phyloP scores from a whole-genome alignment of 1,140 invertebrate genomes.

The Potamilus streckersoni region DNA sequence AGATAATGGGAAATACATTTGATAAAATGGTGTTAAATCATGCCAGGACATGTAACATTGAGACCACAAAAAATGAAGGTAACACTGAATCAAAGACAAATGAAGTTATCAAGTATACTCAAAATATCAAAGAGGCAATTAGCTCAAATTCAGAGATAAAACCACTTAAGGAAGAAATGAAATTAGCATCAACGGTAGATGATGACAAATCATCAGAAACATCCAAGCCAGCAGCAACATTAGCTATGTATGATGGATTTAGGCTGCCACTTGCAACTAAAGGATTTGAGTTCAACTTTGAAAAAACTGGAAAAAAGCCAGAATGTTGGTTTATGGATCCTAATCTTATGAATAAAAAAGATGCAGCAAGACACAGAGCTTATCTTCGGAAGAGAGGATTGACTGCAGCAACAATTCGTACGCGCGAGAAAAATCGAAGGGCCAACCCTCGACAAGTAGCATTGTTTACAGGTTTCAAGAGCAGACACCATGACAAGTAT shows the following conservation, averaged over 20 bases:
- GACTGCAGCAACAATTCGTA: no score
- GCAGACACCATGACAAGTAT: no score
- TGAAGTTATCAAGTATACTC: not conserved
- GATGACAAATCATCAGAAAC: not conserved
- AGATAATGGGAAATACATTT: not conserved
- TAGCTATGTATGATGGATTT: conserved; percentile 40
- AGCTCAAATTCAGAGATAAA: not conserved
- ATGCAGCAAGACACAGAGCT: conserved; percentile 32
- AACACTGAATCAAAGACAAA: not conserved
- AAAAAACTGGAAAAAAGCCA: conserved; percentile 49
- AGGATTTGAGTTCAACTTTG: conserved; percentile 50
- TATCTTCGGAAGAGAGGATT: conserved; percentile 29
- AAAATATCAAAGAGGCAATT: not conserved
- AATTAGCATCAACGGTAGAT: not conserved
- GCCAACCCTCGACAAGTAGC: no score
- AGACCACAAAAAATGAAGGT: not conserved
- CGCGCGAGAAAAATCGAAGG: no score
- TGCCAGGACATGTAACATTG: not conserved
- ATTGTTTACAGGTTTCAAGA: no score
- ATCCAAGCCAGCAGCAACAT: conserved; percentile 22
- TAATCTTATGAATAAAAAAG: conserved; percentile 40
- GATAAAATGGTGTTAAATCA: not conserved
- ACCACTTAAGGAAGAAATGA: not conserved
- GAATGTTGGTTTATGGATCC: conserved; percentile 51
- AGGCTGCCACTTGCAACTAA: conserved; percentile 45